Evolutionary conservation across 2,113 vertebrate genomes (phyloP), one percentile per base, ranked within the genome.

Genomic region (Pungitius pungitius): DNA sequence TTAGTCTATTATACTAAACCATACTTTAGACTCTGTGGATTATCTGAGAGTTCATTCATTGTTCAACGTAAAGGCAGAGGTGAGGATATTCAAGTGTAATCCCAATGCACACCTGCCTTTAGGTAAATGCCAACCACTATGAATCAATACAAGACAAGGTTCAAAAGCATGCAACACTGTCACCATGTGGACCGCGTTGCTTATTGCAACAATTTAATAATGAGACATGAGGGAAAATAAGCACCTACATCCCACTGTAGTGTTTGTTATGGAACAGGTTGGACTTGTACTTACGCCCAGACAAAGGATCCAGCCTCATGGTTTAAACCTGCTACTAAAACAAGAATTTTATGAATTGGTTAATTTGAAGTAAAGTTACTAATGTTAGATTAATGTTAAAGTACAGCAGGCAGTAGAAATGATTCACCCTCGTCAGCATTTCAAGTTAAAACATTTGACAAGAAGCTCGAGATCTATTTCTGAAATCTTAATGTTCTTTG

Each of bases 131-230:
- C 62, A 72, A 57, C n/a, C 4, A 51, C 3, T 2, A 2, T 15
- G 2, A 47, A 33, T 51, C 1, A 27, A 49, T 24, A 5, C 17
- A n/a, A 24, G 14, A 51, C 7, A 10, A 30, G 64, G n/a, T 33
- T 24, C 3, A 35, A 58, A 77, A 37, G 22, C 26, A 77, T 75
- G 27, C 77, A 80, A 81, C 73, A 89, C 78, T 88, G 84, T 77
- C 82, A 82, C 75, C 86, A 39, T 45, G 12, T 87, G 89, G 88
- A 49, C 35, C 10, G 8, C 59, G 0, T n/a, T 1, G 17, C 1
- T 3, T 3, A 56, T 54, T 65, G 75, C 85, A 87, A 47, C 26
- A 45, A 30, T 5, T 17, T 6, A 13, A 14, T 39, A 73, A 27
- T 20, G 2, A 3, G 18, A 11, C 0, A 49, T 3, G 0, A 1